Evolutionary conservation across 2,888 invertebrate genomes (phyloP).

Genomic region (Lathronympha strigana): DNA sequence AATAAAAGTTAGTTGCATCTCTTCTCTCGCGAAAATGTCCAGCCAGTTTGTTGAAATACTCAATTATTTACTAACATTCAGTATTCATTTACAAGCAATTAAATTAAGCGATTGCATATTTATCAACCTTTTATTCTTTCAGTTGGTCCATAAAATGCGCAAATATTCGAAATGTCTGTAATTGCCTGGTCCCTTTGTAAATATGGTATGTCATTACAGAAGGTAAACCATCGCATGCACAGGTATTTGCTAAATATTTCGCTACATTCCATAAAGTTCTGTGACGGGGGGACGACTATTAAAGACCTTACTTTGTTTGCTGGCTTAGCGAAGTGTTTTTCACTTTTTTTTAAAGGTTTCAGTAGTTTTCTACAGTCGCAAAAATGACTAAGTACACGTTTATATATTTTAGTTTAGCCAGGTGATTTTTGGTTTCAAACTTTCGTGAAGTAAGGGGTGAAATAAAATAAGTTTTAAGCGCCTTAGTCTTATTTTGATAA

Average conservation of each 20-base stretch:
- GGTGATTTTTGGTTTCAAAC: background rate
- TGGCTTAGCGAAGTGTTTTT: background rate
- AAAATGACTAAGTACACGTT: background rate
- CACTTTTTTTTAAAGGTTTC: background rate
- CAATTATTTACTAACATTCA: no score
- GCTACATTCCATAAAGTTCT: slow-evolving; percentile 25
- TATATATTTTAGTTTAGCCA: background rate
- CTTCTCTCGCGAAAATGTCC: no score
- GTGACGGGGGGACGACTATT: slow-evolving; percentile 8
- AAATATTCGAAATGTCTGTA: background rate
- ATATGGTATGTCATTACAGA: slow-evolving; percentile 32
- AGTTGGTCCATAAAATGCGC: no score
- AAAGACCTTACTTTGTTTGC: background rate
- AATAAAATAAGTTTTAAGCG: background rate
- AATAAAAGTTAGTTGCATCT: no score
- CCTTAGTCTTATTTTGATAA: background rate
- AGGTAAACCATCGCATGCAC: slow-evolving; percentile 16
- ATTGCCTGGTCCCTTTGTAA: slow-evolving; percentile 25
- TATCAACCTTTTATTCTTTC: no score
- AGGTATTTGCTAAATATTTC: slow-evolving; percentile 34
- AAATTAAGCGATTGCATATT: no score
- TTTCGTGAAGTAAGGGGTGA: background rate
- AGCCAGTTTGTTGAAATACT: no score
- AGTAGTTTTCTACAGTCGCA: background rate
- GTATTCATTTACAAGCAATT: no score